phyloP scores from a whole-genome alignment of 2,113 vertebrate genomes.

The Pomatostomus ruficeps region DNA sequence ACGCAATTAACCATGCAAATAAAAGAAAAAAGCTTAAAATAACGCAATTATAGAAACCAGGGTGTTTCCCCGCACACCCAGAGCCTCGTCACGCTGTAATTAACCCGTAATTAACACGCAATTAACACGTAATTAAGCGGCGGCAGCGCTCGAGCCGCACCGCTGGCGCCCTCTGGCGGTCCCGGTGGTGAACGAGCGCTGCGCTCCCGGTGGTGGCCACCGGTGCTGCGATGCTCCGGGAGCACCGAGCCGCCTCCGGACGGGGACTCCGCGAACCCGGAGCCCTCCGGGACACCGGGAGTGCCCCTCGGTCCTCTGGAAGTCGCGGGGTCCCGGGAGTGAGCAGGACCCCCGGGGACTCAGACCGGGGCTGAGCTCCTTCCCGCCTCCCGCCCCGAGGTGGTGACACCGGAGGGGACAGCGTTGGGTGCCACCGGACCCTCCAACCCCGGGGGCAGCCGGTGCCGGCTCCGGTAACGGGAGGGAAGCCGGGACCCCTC shows the following conservation, averaged over 20 bases:
- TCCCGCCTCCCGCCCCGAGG: not conserved
- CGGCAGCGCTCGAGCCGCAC: not conserved
- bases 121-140: not conserved
- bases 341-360: not conserved
- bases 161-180: not conserved
- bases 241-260: not conserved
- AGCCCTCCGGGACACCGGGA: not conserved
- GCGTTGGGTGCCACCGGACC: not conserved
- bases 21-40: too few species aligned
- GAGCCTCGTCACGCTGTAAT: not conserved
- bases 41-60: not conserved
- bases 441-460: too few species aligned
- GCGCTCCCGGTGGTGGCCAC: not conserved
- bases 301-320: not conserved
- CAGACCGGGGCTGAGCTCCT: not conserved
- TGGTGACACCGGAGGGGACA: not conserved
- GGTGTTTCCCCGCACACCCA: not conserved
- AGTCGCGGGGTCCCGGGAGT: not conserved
- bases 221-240: not conserved
- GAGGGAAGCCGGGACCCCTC: too few species aligned
- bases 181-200: fast-evolving
- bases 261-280: fast-evolving
- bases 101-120: not conserved
- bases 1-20: too few species aligned
- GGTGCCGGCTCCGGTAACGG: not conserved